Percentiles rank a stretch among this genome's conserved stretches.
Evolutionary conservation across 2,888 invertebrate genomes (phyloP).

Genomic region (Agapetus fuscipes): DNA sequence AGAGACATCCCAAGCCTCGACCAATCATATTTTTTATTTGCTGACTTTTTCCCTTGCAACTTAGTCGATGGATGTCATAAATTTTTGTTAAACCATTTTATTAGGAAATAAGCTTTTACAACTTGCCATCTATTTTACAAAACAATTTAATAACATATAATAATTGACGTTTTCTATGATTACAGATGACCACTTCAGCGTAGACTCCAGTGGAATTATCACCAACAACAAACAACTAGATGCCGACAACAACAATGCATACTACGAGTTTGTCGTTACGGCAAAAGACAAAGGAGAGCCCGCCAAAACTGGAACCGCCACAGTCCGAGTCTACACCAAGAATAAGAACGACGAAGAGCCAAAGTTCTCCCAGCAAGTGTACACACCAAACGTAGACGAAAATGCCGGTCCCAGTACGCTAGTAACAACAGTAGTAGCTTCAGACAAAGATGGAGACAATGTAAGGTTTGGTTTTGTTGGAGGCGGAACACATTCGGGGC

Average conservation of each 20-base stretch:
- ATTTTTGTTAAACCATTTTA: too few relatives aligned
- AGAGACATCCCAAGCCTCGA: too few relatives aligned
- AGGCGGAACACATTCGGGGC: conserved; percentile 81
- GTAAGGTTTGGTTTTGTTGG: conserved; percentile 88
- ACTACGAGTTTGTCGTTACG: conserved; percentile 89
- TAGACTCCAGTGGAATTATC: conserved; percentile 87
- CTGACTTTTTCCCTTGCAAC: too few relatives aligned
- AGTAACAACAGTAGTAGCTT: conserved; percentile 93
- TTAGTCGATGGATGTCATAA: too few relatives aligned
- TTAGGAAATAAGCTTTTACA: too few relatives aligned
- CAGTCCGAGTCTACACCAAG: conserved; percentile 92
- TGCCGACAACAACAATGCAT: conserved; percentile 93
- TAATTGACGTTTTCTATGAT: too few relatives aligned
- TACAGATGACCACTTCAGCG: conserved; percentile 91
- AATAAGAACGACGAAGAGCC: conserved; percentile 98
- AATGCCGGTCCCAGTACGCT: conserved; percentile 92
- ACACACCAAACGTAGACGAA: conserved; percentile 93
- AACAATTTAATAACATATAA: too few relatives aligned
- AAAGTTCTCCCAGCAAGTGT: conserved; percentile 92
- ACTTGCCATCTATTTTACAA: too few relatives aligned
- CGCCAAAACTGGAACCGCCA: conserved; percentile 84
- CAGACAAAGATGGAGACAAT: conserved; percentile 95
- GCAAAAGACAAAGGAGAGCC: conserved; percentile 94
- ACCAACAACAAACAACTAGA: conserved; percentile 88
- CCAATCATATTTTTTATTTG: too few relatives aligned